Conservation (phyloP, 2,888 invertebrate genomes). For the Octodonta nipae region DNA sequence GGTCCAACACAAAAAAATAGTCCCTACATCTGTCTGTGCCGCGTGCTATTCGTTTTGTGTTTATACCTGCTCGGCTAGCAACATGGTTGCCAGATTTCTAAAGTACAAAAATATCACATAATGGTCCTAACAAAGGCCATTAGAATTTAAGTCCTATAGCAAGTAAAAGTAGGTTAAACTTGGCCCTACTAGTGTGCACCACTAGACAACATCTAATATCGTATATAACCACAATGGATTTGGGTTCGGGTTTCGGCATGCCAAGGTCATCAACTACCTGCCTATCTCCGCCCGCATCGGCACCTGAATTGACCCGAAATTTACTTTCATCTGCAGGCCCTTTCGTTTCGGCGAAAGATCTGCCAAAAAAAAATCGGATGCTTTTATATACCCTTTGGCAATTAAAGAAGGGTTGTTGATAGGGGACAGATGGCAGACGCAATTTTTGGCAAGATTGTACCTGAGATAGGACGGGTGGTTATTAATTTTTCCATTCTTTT, state of each 20-base stretch:
- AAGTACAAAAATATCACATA: too few species aligned
- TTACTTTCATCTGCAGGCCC: constrained; percentile 15
- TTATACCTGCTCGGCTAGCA: too few species aligned
- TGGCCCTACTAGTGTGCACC: too few species aligned
- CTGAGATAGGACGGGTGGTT: constrained; percentile 9
- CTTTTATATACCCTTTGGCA: constrained; percentile 15
- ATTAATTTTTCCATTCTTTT: constrained; percentile 13
- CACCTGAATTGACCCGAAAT: constrained; percentile 13
- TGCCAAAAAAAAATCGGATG: constrained; percentile 11
- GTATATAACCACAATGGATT: too few species aligned
- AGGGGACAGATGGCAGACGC: constrained; percentile 21
- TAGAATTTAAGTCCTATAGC: too few species aligned
- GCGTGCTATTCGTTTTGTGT: too few species aligned
- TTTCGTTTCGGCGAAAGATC: constrained; percentile 13
- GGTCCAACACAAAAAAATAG: constrained; percentile 13
- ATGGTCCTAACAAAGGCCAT: too few species aligned
- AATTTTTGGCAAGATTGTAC: constrained; percentile 17
- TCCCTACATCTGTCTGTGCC: constrained; percentile 9
- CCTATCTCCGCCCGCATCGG: constrained; percentile 9
- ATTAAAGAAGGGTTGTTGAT: constrained; percentile 15
- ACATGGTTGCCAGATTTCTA: too few species aligned
- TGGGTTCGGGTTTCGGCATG: too few species aligned
- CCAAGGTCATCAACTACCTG: constrained; percentile 17
- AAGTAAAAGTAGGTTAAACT: too few species aligned
- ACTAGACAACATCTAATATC: too few species aligned